Base-by-base conservation (phyloP, 2,113 vertebrate genomes). In the Hippocampus barbouri region DNA sequence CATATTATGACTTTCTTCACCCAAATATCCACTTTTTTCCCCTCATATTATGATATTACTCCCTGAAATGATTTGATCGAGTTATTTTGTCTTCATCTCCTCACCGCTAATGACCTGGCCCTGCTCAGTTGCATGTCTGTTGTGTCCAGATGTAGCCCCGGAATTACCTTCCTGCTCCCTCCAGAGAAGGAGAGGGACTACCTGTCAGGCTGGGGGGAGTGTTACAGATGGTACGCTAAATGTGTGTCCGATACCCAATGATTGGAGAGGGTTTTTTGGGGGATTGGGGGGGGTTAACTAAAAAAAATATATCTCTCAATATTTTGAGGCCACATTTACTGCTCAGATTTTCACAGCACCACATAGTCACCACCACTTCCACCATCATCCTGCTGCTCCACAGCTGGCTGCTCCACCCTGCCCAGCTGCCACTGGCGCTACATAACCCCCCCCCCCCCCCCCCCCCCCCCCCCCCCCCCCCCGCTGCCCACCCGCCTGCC, bases 361-460 rank as follows among this genome's bases (percentile, higher is more conserved):
- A 87, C 83, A 73, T 71, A 70, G 76, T 89, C 87, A 79, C 82
- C 87, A 73, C 41, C 87, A 72, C 40, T 38, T 38, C 5, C 63
- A 47, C 41, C 87, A 81, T 83, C 85, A 77, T 89, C 91, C 88
- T 91, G 91, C 91, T 92, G 91, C 90, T 92, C 90, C 91, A 90
- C 92, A 92, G 90, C 90, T 93, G 91, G 89, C 87, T 72, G 85
- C 89, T 84, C 87, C 90, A 88, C 90, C 91, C 90, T 88, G 89
- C 87, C 90, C 91, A 93, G 91, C 91, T 93, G 92, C 91, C 85
- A 89, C 88, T 87, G 91, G 85, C 90, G 83, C 90, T 91, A 90
- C 90, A 90, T 78, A 14, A 45, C 89, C 1, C 67, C 90, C 85
- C 86, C 87, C 80, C 76, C 86, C 82, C 86, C 92, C 86, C 90